Conservation (phyloP, 2,797 vertebrate genomes). For the Acridotheres tristis region DNA sequence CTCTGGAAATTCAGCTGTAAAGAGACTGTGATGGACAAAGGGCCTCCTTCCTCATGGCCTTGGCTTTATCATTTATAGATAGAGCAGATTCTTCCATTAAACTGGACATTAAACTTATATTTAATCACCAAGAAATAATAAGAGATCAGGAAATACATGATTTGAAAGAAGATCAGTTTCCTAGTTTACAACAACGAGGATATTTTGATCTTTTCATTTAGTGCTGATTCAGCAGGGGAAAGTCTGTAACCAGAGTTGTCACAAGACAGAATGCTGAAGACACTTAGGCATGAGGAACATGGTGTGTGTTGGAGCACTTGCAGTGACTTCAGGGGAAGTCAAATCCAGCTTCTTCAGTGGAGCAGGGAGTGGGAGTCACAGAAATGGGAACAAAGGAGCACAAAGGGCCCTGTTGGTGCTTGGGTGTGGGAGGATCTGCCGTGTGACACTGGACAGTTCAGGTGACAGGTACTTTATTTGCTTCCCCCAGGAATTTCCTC, state of each 20-base stretch:
- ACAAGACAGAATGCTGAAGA: not conserved
- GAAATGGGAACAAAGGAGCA: not conserved
- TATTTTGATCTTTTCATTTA: not conserved
- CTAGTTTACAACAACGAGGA: not conserved
- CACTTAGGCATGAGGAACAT: not conserved
- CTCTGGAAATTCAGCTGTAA: not conserved
- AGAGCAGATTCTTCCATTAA: not conserved
- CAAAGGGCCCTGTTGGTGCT: not conserved
- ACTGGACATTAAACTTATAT: not conserved
- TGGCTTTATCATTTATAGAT: not conserved
- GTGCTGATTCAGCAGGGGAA: not conserved
- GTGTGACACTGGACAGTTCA: not conserved
- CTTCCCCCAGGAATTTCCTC: rapidly evolving
- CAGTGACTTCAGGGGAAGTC: not conserved
- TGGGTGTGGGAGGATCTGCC: not conserved
- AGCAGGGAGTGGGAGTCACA: not conserved
- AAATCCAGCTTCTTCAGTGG: not conserved
- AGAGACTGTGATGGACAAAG: not conserved
- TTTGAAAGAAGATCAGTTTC: not conserved
- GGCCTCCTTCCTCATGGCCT: not conserved
- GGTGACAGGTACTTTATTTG: not conserved
- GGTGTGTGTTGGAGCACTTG: not conserved
- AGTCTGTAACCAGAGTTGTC: not conserved
- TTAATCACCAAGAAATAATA: not conserved
- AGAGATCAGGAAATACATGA: not conserved